Evolutionary conservation across 2,797 vertebrate species (phyloP), one percentile per base, ranked within the genome.

Genomic region (Alca torda): DNA sequence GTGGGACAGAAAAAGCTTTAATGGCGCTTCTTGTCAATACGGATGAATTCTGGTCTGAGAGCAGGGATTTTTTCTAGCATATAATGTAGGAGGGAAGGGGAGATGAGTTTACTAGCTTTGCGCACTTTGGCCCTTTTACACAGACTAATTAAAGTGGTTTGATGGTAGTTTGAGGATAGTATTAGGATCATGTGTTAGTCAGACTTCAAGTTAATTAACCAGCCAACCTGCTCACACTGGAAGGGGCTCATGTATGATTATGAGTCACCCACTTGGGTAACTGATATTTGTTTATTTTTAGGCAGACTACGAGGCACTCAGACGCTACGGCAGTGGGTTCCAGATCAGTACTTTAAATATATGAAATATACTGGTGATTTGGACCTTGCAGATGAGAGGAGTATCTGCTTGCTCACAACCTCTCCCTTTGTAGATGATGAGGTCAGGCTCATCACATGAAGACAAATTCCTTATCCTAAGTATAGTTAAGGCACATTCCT

Each of bases 281-380:
- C 90, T 96, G 96, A 97, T 95, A 96, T 96, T 97, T 95, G 91
- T 97, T 97, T 97, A 97, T 97, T 97, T 97, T 97, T 97, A 97
- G 97, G 83, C 94, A 97, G 97, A 96, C 96, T 90, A 50, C 1
- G 18, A 96, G 97, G 97, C 97, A 97, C 89, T 91, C 90, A 97
- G 96, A 94, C 67, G 1, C 53, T 70, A 84, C 1, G 6, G 96
- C 84, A 85, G 93, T 54, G 91, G 94, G 90, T 94, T 77, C 95
- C 90, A 92, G 87, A 96, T 77, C 95, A 93, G 73, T 65, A 90
- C 89, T 94, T 92, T 84, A 96, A 96, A 96, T 94, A 84, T 88
- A 96, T 87, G 83, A 95, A 96, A 96, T 96, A 93, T 88, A 97
- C 54, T 87, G 95, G 70, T 87, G 93, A 91, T 97, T 92, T 70